These are phyloP conservation scores for Hedya salicella DNA, from an alignment of 2,888 invertebrate genomes.

Conservation along the genomic window DNA sequence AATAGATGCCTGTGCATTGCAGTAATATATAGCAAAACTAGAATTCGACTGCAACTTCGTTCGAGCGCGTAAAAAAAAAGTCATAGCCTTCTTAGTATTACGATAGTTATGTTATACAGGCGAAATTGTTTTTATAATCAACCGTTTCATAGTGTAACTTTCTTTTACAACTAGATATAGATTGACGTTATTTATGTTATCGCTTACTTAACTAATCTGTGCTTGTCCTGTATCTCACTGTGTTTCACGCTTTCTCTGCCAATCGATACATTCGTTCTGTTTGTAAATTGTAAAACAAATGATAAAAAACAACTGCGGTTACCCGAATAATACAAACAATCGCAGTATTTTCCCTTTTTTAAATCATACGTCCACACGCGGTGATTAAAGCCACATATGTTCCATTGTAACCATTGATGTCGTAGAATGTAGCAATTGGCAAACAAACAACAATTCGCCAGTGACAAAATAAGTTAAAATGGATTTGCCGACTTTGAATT, in stretches of 20 bases:
- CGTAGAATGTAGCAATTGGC: conserved; percentile 28
- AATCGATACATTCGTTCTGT: conserved; percentile 39
- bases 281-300: conserved; percentile 25
- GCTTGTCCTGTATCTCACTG: conserved; percentile 19
- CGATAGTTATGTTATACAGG: no score
- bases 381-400: conserved; percentile 31
- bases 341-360: conserved; percentile 16
- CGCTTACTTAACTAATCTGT: conserved; percentile 16
- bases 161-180: no score
- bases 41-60: no score
- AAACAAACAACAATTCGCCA: conserved; percentile 24
- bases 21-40: no score
- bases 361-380: conserved; percentile 28
- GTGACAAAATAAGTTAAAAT: conserved; percentile 15
- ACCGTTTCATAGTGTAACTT: no score
- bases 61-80: no score
- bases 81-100: no score
- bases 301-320: conserved; percentile 21
- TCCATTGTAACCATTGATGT: conserved; percentile 22
- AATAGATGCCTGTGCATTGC: no score
- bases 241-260: conserved; percentile 39
- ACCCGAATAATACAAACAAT: conserved; percentile 7
- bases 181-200: conserved; percentile 3
- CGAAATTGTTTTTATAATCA: no score
- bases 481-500: conserved; percentile 2